Conservation (phyloP, 2,797 vertebrate species). For the Australoheros facetus region DNA sequence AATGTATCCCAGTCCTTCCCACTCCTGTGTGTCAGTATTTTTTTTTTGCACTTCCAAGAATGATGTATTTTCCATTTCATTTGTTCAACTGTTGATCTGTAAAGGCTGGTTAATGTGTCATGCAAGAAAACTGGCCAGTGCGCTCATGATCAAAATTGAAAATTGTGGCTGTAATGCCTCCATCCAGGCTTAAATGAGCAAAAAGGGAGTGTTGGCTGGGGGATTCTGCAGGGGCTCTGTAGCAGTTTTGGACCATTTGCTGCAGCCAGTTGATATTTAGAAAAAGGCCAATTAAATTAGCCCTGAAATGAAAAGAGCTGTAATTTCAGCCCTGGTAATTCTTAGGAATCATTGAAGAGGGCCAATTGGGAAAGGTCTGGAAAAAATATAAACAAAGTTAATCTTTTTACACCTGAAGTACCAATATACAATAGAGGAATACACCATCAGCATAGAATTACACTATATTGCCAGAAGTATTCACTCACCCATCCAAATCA, state of each 20-base stretch:
- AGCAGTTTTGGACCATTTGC: constrained; percentile 26
- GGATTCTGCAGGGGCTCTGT: constrained; percentile 14
- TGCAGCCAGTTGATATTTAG: constrained; percentile 32
- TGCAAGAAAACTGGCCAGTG: background rate
- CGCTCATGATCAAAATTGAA: constrained; percentile 9
- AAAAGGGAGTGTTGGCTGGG: constrained; percentile 11
- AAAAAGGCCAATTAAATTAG: constrained; percentile 33
- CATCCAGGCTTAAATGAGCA: background rate
- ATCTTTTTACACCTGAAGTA: background rate
- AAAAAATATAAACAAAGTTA: background rate
- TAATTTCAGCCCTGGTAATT: constrained; percentile 13
- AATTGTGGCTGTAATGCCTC: background rate
- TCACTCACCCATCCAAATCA: no score
- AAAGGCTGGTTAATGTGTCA: constrained; percentile 11
- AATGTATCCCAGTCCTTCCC: constrained; percentile 34
- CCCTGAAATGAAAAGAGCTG: constrained; percentile 16
- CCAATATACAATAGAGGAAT: background rate
- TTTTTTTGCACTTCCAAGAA: background rate
- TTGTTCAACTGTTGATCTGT: constrained; percentile 5
- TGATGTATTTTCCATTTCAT: constrained; percentile 5
- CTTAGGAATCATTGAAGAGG: background rate
- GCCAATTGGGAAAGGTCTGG: background rate
- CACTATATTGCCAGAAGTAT: no score
- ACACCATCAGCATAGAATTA: background rate
- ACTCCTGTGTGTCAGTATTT: constrained; percentile 27